Evolutionary conservation across 2,797 vertebrate species (phyloP).

Genomic region (Myripristis murdjan): DNA sequence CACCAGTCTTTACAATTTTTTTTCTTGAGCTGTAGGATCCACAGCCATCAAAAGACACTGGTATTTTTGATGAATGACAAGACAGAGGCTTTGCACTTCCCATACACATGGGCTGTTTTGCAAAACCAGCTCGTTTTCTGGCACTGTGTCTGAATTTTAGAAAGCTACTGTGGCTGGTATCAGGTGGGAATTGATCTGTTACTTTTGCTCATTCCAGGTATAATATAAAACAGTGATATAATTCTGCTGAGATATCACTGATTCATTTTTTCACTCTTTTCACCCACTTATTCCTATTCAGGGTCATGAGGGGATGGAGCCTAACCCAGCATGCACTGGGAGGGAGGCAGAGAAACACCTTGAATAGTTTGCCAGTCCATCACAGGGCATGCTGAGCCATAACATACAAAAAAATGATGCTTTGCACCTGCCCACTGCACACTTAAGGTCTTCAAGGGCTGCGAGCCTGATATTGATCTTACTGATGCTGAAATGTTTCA

Average conservation of each 20-base stretch:
- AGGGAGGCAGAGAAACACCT: not conserved
- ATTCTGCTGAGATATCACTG: not conserved
- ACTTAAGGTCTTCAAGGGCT: no score
- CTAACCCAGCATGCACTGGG: not conserved
- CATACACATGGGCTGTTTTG: not conserved
- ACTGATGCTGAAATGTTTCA: not conserved
- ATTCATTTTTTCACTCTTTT: not conserved
- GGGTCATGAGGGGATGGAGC: not conserved
- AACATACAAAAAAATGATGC: no score
- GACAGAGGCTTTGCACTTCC: not conserved
- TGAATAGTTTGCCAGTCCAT: constrained; percentile 4
- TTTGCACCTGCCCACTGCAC: no score
- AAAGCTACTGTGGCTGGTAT: not conserved
- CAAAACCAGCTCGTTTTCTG: not conserved
- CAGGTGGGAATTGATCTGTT: not conserved
- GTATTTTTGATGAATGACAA: not conserved
- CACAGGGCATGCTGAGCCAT: not conserved
- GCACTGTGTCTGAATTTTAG: not conserved
- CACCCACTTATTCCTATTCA: not conserved
- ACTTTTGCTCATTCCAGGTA: not conserved
- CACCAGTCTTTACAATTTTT: not conserved
- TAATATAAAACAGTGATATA: not conserved
- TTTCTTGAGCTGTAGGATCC: not conserved
- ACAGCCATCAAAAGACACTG: not conserved
- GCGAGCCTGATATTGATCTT: not conserved